A percentile compares a stretch with the other conserved stretches of the same genome.
phyloP scores from a whole-genome alignment of 2,888 invertebrate species.

The Diabrotica balteata region DNA sequence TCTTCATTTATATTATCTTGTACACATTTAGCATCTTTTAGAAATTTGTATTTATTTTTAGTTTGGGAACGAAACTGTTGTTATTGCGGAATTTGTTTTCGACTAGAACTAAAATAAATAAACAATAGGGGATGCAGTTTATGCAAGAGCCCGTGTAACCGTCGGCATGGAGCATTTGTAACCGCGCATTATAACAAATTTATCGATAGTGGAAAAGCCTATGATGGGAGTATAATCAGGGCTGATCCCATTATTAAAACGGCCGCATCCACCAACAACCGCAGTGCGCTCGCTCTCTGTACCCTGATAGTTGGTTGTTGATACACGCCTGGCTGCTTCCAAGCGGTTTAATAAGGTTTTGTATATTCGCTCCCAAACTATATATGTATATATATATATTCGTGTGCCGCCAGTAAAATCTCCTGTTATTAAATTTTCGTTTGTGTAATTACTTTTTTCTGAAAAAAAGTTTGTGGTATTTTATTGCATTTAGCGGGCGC shows the following conservation, averaged over 20 bases:
- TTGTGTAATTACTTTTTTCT: slow-evolving; percentile 13
- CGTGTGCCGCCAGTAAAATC: background rate
- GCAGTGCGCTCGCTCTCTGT: slow-evolving; percentile 39
- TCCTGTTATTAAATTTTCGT: slow-evolving; percentile 19
- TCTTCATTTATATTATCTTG: too few relatives aligned
- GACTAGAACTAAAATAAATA: too few relatives aligned
- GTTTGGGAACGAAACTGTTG: too few relatives aligned
- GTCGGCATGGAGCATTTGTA: slow-evolving; percentile 8
- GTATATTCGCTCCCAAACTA: slow-evolving; percentile 17
- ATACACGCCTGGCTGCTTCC: slow-evolving; percentile 34
- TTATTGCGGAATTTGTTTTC: too few relatives aligned
- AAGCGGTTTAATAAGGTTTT: slow-evolving; percentile 40
- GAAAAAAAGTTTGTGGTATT: slow-evolving; percentile 4
- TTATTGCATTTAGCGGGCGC: background rate
- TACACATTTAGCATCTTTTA: too few relatives aligned
- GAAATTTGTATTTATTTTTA: too few relatives aligned
- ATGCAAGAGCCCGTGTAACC: background rate
- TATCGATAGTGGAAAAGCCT: slow-evolving; percentile 57
- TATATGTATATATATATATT: slow-evolving; percentile 7
- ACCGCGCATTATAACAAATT: slow-evolving; percentile 46
- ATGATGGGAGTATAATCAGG: slow-evolving; percentile 59
- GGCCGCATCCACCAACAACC: slow-evolving; percentile 52
- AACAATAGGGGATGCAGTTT: too few relatives aligned
- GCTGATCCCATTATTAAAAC: slow-evolving; percentile 59
- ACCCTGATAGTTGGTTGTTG: slow-evolving; percentile 33